Conservation (phyloP, 2,888 invertebrate genomes). For the Lomographa bimaculata region DNA sequence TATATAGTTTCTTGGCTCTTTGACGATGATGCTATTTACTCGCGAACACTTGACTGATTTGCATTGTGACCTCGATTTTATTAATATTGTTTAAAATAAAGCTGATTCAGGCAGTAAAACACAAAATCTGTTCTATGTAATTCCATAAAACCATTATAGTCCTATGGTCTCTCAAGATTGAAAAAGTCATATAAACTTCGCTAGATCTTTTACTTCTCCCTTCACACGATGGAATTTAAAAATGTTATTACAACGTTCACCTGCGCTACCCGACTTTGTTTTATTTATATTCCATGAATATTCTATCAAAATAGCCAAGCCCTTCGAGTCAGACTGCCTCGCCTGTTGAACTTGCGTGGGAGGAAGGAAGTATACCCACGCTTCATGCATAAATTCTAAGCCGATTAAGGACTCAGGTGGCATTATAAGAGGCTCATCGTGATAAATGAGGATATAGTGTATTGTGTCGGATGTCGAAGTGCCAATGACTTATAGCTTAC, state of each 20-base stretch:
- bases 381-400: constrained; percentile 17
- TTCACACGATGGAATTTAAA: too few relatives aligned
- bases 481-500: too few relatives aligned
- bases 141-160: too few relatives aligned
- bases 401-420: constrained; percentile 9
- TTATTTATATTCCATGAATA: constrained; percentile 11
- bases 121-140: too few relatives aligned
- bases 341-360: constrained; percentile 16
- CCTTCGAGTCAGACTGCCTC: constrained; percentile 5
- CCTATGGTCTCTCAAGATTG: too few relatives aligned
- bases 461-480: too few relatives aligned
- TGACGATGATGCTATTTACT: constrained; percentile 2
- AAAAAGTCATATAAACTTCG: constrained; percentile 5
- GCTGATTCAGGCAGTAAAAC: too few relatives aligned
- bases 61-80: background rate
- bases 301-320: background rate
- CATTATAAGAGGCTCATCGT: constrained; percentile 1
- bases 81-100: background rate
- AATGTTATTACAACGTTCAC: constrained; percentile 8
- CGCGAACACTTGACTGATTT: background rate
- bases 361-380: constrained; percentile 32
- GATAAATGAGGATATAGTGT: constrained; percentile 6
- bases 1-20: constrained; percentile 11
- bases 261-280: constrained; percentile 8
- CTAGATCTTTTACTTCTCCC: constrained; percentile 7